Conservation (phyloP, 2,113 vertebrate genomes). For the Lepisosteus oculatus region DNA sequence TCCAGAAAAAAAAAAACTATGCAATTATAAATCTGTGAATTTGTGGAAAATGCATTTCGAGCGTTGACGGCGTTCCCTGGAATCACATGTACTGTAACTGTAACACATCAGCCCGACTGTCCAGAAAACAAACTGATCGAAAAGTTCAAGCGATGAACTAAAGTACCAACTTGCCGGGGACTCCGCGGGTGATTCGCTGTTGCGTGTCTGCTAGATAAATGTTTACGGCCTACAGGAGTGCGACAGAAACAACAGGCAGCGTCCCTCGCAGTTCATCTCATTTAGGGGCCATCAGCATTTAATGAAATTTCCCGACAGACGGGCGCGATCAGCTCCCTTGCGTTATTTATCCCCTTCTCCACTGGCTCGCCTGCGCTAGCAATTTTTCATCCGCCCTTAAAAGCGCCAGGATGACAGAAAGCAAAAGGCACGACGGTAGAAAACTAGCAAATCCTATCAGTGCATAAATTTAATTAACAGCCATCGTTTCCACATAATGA, state of each 20-base stretch:
- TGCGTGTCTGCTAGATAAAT: no score
- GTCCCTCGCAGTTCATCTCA: conserved; percentile 29
- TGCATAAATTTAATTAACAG: conserved; percentile 73
- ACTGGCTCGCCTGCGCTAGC: conserved; percentile 37
- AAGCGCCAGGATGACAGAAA: conserved; percentile 78
- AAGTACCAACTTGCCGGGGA: no score
- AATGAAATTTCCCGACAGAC: conserved; percentile 65
- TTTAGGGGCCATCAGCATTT: conserved; percentile 55
- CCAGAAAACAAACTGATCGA: no score
- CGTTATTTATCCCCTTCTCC: conserved; percentile 62
- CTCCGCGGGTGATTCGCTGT: no score
- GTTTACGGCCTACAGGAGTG: neutral
- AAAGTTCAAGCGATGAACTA: no score
- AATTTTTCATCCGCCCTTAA: conserved; percentile 64
- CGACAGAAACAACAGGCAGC: conserved; percentile 12
- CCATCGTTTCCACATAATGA: conserved; percentile 60
- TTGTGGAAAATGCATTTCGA: no score
- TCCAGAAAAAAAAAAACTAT: no score
- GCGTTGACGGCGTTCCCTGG: no score
- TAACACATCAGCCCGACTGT: no score
- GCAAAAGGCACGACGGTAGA: conserved; percentile 60
- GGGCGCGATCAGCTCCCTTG: conserved; percentile 49
- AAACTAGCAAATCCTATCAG: conserved; percentile 76
- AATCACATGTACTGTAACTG: no score
- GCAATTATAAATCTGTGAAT: no score